phyloP scores from a whole-genome alignment of 1,140 invertebrate species.

The Nephila pilipes region DNA sequence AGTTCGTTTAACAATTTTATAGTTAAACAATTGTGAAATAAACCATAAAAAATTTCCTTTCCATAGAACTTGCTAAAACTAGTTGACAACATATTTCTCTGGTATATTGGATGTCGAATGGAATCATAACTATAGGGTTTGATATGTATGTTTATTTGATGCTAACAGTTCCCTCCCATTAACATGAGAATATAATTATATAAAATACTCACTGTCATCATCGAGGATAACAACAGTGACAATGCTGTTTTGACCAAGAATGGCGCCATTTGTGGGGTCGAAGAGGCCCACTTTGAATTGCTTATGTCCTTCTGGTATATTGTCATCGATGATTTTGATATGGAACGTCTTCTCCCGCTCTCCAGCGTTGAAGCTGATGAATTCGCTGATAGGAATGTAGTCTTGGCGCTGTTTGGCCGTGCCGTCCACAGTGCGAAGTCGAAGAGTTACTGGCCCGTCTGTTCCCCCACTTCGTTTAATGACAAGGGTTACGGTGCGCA shows the following conservation, averaged over 20 bases:
- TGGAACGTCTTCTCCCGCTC: constrained; percentile 81
- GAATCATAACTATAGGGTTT: too few species aligned
- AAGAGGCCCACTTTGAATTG: background rate
- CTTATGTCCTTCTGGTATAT: background rate
- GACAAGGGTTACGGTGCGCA: background rate
- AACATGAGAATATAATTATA: too few species aligned
- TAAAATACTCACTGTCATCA: constrained; percentile 45
- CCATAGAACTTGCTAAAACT: too few species aligned
- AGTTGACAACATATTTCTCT: too few species aligned
- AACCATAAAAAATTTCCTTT: too few species aligned
- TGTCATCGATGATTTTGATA: constrained; percentile 85
- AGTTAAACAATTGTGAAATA: too few species aligned
- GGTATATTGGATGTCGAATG: too few species aligned
- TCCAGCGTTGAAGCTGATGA: constrained; percentile 83
- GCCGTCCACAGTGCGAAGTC: background rate
- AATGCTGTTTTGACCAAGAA: background rate
- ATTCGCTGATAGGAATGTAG: background rate
- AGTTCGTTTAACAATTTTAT: too few species aligned
- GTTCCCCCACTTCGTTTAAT: background rate
- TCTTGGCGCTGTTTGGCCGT: background rate
- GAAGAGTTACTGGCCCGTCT: background rate
- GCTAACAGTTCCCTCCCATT: too few species aligned
- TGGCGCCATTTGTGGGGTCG: background rate
- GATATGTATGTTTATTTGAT: too few species aligned
- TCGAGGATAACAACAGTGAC: background rate